phyloP scores from a whole-genome alignment of 2,113 vertebrate genomes.

The Rhinolophus sinicus region DNA sequence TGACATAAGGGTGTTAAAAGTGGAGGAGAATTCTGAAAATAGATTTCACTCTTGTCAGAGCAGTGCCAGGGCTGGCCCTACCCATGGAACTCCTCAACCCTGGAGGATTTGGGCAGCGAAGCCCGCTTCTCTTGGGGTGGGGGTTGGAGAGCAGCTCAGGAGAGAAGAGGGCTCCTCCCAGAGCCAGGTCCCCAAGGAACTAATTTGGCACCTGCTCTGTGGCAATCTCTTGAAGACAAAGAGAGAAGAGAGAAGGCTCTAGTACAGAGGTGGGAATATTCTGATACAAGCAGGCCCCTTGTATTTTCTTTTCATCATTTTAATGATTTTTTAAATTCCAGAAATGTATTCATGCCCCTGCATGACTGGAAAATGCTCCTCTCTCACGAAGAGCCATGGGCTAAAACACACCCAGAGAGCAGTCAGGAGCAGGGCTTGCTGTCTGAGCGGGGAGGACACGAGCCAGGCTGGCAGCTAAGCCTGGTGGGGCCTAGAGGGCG shows the following conservation, averaged over 20 bases:
- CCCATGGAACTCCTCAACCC: not conserved
- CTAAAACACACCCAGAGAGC: not conserved
- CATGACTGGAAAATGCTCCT: conserved; percentile 38
- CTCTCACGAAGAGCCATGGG: conserved; percentile 21
- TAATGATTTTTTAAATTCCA: conserved; percentile 65
- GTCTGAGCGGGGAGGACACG: not conserved
- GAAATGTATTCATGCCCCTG: conserved; percentile 44
- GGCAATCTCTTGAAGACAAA: not conserved
- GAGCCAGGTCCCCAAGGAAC: conserved; percentile 45
- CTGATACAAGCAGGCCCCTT: not conserved
- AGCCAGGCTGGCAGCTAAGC: not conserved
- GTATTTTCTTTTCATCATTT: not conserved
- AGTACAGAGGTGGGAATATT: not conserved
- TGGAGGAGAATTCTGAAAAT: conserved; percentile 58
- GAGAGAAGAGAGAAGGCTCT: not conserved
- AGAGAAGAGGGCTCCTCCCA: not conserved
- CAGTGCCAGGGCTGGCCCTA: conserved; percentile 15
- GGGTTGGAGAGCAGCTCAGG: not conserved
- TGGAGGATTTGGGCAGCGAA: not conserved
- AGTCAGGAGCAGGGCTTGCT: not conserved
- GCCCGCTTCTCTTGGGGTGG: not conserved
- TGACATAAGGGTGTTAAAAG: conserved; percentile 70
- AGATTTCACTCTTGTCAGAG: conserved; percentile 41
- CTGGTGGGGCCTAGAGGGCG: conserved; percentile 27
- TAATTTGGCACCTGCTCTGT: conserved; percentile 46